Conservation (phyloP, 2,797 vertebrate genomes). For the Triplophysa yarkandensis region DNA sequence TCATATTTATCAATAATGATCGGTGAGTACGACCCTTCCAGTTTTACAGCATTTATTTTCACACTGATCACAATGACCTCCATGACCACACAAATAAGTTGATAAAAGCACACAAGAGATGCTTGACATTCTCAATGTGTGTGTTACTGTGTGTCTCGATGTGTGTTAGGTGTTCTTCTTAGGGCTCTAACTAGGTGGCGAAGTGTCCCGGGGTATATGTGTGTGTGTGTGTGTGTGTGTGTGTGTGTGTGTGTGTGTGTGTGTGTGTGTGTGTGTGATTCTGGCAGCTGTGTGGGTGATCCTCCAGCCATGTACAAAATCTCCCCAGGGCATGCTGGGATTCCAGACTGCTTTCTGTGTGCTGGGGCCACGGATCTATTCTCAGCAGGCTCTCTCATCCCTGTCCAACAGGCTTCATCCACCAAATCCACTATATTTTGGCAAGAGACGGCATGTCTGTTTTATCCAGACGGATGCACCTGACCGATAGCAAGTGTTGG, state of each 20-base stretch:
- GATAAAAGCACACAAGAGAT: constrained; percentile 8
- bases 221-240: constrained; percentile 46
- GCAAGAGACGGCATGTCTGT: constrained; percentile 45
- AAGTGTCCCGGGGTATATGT: constrained; percentile 50
- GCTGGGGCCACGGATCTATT: constrained; percentile 56
- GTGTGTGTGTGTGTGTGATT: constrained; percentile 52
- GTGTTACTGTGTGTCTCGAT: constrained; percentile 27
- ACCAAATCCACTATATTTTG: constrained; percentile 61
- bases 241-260: constrained; percentile 45
- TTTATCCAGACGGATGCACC: constrained; percentile 48
- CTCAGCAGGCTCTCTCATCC: constrained; percentile 65
- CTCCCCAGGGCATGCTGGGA: constrained; percentile 54
- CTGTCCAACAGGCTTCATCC: constrained; percentile 63
- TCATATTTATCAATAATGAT: too few relatives aligned
- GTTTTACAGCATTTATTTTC: too few relatives aligned
- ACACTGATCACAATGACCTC: background rate
- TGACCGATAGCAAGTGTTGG: constrained; percentile 42
- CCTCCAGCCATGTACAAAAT: constrained; percentile 63
- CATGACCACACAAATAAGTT: background rate
- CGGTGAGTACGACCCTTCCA: too few relatives aligned
- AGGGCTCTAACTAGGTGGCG: constrained; percentile 60
- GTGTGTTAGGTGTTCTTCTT: constrained; percentile 44
- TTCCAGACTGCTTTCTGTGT: constrained; percentile 52
- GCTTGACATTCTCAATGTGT: constrained; percentile 1
- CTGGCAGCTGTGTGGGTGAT: constrained; percentile 63